Evolutionary conservation across 2,797 vertebrate species (phyloP).

Genomic region (Potorous gilbertii): DNA sequence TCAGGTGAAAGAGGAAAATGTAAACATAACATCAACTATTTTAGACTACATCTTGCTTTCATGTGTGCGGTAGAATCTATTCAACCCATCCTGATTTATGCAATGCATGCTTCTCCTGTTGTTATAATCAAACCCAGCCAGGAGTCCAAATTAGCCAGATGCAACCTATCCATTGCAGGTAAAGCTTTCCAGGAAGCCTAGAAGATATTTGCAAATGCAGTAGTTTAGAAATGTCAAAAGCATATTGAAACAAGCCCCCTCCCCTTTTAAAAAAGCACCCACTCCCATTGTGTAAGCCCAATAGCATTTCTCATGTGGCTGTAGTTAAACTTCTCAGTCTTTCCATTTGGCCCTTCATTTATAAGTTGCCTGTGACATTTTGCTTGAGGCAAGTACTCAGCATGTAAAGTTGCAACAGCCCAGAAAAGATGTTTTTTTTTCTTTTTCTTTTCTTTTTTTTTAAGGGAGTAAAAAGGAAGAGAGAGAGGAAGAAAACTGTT

Average conservation of each 20-base stretch:
- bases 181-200: constrained; percentile 52
- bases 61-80: constrained; percentile 27
- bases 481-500: background rate
- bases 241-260: background rate
- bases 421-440: background rate
- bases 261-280: background rate
- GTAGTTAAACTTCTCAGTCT: constrained; percentile 32
- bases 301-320: constrained; percentile 31
- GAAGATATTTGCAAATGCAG: constrained; percentile 31
- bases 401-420: constrained; percentile 10
- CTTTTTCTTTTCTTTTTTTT: background rate
- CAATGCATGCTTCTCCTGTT: rapidly evolving
- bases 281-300: background rate
- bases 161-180: constrained; percentile 40
- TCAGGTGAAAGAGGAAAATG: constrained; percentile 51
- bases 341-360: constrained; percentile 40
- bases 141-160: rapidly evolving
- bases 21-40: constrained; percentile 48
- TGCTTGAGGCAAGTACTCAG: constrained; percentile 35
- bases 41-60: constrained; percentile 64
- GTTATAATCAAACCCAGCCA: constrained; percentile 24
- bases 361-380: constrained; percentile 54
- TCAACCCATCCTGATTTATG: constrained; percentile 9
- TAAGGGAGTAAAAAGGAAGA: background rate
- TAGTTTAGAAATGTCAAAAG: constrained; percentile 65